Base-by-base conservation (phyloP, 2,113 vertebrate species). In the Electrona antarctica region DNA sequence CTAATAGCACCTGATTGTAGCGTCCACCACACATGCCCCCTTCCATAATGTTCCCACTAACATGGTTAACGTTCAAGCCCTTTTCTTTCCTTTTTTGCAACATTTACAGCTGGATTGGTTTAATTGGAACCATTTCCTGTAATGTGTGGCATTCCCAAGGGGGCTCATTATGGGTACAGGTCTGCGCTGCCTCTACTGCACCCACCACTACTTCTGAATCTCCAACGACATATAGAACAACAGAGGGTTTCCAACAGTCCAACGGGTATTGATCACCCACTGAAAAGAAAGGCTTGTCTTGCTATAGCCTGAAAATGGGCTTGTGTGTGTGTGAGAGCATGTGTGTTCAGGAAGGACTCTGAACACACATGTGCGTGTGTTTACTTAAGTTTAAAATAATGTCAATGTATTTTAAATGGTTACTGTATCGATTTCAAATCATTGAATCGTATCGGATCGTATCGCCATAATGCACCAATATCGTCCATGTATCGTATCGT, bases 101-200 rank as follows among this genome's bases (percentile, higher is more conserved):
- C 71, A 81, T 85, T 82, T 85, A 78, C 73, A 82, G 78, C 80
- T 73, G 79, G 82, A 69, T 77, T 77, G 55, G 76, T 74, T 79
- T 90, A 90, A 92, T 92, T 90, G 86, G 83, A 88, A 70, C 84
- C 82, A 91, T 92, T 92, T 91, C 80, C 89, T 85, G 80, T 89
- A 87, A 88, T 85, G 64, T 85, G 64, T 71, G 46, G 71, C 47
- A 58, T 68, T 60, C 88, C 88, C 88, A 49, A 58, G 81, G 76
- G 91, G 73, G n/a, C 86, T 91, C 82, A 88, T 92, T 90, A 92
- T 50, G 54, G 73, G 79, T 60, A 69, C 15, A 50, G 67, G 73
- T 46, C 59, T 50, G 33, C 64, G 56, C 62, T 63, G 75, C 59
- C 68, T 69, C 69, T 52, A 60, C 52, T 65, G 73, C 75, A 61